A percentile compares a stretch with the other conserved stretches of the same genome.
phyloP scores from a whole-genome alignment of 2,113 vertebrate genomes.

The Puffinus mauretanicus region DNA sequence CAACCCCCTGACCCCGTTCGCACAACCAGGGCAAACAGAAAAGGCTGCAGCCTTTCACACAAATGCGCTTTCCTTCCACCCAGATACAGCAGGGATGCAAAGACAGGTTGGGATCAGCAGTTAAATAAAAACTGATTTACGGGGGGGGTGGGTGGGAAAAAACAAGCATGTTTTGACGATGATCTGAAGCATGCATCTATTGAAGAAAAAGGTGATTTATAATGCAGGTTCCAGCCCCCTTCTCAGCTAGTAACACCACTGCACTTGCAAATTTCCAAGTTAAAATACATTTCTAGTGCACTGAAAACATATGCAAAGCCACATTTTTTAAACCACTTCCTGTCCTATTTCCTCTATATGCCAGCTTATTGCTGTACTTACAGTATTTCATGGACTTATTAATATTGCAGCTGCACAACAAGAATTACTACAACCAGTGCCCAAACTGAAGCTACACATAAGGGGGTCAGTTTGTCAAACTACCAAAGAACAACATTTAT shows the following conservation, averaged over 20 bases:
- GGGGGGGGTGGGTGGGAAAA: not conserved
- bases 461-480: not conserved
- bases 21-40: not conserved
- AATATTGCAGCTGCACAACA: not conserved
- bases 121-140: not conserved
- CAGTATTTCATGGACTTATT: not conserved
- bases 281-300: not conserved
- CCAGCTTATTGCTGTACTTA: not conserved
- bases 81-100: not conserved
- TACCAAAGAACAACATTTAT: not conserved
- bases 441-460: not conserved
- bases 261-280: not conserved
- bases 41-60: not conserved
- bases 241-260: not conserved
- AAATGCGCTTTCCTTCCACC: not conserved
- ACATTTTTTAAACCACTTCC: not conserved
- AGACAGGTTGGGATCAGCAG: not conserved
- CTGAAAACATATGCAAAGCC: not conserved
- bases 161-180: not conserved
- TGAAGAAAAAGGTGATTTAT: not conserved
- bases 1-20: not conserved
- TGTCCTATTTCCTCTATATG: not conserved
- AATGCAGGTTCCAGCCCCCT: not conserved
- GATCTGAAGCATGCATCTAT: not conserved
- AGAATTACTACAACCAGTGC: not conserved